phyloP scores from a whole-genome alignment of 2,113 vertebrate genomes.

The Lepisosteus oculatus region DNA sequence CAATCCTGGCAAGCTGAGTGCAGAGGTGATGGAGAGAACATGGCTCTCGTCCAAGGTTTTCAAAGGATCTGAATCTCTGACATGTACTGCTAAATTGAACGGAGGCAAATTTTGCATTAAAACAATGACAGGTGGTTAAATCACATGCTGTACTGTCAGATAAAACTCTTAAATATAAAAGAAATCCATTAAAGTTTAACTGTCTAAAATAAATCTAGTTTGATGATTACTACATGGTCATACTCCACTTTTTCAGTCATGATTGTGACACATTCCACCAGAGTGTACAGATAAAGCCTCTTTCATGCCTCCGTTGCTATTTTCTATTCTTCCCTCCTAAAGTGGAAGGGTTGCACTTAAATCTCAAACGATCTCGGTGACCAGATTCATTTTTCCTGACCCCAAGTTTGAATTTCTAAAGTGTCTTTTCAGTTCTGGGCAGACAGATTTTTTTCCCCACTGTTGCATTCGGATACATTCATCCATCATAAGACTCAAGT shows the following conservation, averaged over 20 bases:
- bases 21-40: no score
- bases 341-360: slow-evolving; percentile 8
- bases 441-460: neutral
- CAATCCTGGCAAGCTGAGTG: no score
- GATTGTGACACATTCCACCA: slow-evolving; percentile 12
- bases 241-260: slow-evolving; percentile 14
- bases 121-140: slow-evolving; percentile 28
- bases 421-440: neutral
- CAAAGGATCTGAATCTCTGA: slow-evolving; percentile 16
- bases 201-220: slow-evolving; percentile 34
- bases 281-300: neutral
- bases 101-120: slow-evolving; percentile 33
- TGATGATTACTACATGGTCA: slow-evolving; percentile 24
- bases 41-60: no score
- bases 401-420: neutral
- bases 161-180: slow-evolving; percentile 24
- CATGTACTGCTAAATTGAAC: slow-evolving; percentile 36
- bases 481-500: neutral
- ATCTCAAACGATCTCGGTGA: slow-evolving; percentile 8
- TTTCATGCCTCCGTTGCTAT: slow-evolving; percentile 18
- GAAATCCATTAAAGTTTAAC: slow-evolving; percentile 33
- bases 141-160: slow-evolving; percentile 4
- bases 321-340: neutral
- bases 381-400: no score
- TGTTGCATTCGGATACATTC: neutral